These are phyloP conservation scores for Aythya baeri DNA, from an alignment of 2,113 vertebrate genomes.

Conservation along the genomic window DNA sequence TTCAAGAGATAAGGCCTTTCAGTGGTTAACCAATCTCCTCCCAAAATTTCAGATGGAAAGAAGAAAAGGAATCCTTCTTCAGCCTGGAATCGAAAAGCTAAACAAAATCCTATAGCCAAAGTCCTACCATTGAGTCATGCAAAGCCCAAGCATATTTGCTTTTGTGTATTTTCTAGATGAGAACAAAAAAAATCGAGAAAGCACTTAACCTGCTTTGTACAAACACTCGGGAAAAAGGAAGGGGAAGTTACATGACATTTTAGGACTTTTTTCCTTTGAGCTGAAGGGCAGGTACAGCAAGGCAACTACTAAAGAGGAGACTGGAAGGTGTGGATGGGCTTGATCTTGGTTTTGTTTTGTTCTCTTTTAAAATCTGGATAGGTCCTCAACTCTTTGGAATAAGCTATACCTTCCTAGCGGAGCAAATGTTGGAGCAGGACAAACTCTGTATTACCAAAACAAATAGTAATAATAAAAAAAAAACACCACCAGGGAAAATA, in stretches of 20 bases:
- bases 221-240: background rate
- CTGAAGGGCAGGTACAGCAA: background rate
- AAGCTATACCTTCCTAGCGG: background rate
- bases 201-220: background rate
- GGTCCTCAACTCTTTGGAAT: background rate
- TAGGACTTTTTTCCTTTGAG: background rate
- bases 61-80: background rate
- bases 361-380: background rate
- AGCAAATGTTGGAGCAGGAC: background rate
- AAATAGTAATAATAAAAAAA: background rate
- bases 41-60: background rate
- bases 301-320: background rate
- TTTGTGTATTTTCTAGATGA: background rate
- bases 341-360: background rate
- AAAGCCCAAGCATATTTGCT: background rate
- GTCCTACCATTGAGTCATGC: background rate
- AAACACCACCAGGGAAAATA: background rate
- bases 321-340: background rate
- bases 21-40: background rate
- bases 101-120: background rate
- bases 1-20: slow-evolving; percentile 30
- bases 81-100: background rate
- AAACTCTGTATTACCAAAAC: background rate
- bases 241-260: background rate
- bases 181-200: background rate